Evolutionary conservation across 2,797 vertebrate species (phyloP).

Genomic region (Telmatherina bonti): DNA sequence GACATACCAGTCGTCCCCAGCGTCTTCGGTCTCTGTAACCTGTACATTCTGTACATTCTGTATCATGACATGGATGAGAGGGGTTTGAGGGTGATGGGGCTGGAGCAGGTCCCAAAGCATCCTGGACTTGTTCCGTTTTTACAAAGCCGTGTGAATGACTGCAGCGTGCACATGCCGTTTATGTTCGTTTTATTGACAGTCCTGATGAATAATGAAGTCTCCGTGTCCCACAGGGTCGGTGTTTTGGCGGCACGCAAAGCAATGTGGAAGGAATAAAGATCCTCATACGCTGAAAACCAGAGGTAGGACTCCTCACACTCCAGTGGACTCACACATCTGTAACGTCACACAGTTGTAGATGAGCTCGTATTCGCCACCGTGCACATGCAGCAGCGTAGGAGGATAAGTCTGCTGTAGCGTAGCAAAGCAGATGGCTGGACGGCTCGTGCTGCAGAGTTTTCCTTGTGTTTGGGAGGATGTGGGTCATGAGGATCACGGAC

Average conservation of each 20-base stretch:
- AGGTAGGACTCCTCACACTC: conserved; percentile 67
- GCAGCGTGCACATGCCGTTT: conserved; percentile 28
- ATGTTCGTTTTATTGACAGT: conserved; percentile 71
- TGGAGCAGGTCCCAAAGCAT: conserved; percentile 6
- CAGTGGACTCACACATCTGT: conserved; percentile 5
- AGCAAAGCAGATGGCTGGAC: conserved; percentile 28
- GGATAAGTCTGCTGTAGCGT: not conserved
- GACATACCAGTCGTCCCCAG: conserved; percentile 3
- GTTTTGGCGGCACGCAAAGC: conserved; percentile 66
- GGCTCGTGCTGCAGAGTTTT: conserved; percentile 20
- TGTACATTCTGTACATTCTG: not conserved
- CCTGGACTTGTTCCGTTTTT: conserved; percentile 33
- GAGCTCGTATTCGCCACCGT: not conserved
- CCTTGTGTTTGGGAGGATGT: not conserved
- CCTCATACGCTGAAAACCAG: conserved; percentile 66
- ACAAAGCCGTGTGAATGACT: conserved; percentile 29
- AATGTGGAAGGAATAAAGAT: conserved; percentile 81
- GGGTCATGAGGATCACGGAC: not conserved
- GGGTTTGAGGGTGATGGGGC: not conserved
- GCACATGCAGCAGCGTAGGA: not conserved
- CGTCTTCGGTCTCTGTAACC: not conserved
- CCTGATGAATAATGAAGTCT: conserved; percentile 69
- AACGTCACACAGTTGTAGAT: conserved; percentile 11
- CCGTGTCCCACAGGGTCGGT: conserved; percentile 67
- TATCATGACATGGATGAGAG: not conserved